These are phyloP conservation scores for Malacoctenus gilli DNA, from an alignment of 2,797 vertebrate species.

Conservation along the genomic window DNA sequence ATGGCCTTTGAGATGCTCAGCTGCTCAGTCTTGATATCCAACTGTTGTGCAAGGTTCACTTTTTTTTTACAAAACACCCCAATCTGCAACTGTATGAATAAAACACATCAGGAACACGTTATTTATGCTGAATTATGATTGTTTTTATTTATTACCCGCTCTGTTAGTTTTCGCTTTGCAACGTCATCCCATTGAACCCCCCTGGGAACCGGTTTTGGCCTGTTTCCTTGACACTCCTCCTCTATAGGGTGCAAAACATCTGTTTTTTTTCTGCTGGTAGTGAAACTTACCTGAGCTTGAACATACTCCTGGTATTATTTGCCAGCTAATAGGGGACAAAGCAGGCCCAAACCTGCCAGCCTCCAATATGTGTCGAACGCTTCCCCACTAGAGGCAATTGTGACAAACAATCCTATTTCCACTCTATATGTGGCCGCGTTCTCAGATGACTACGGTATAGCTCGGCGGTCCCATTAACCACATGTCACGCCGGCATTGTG, in stretches of 20 bases:
- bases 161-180: too few species aligned
- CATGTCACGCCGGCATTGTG: slow-evolving; percentile 69
- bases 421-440: slow-evolving; percentile 64
- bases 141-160: too few species aligned
- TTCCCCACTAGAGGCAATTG: slow-evolving; percentile 60
- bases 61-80: too few species aligned
- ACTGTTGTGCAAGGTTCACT: too few species aligned
- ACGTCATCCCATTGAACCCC: too few species aligned
- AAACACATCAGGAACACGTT: too few species aligned
- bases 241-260: slow-evolving; percentile 45
- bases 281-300: slow-evolving; percentile 53
- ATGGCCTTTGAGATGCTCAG: too few species aligned
- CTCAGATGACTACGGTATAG: slow-evolving; percentile 66
- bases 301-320: slow-evolving; percentile 62
- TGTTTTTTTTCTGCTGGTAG: slow-evolving; percentile 29
- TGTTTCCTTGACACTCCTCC: too few species aligned
- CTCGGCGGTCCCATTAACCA: slow-evolving; percentile 70
- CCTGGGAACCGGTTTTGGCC: too few species aligned
- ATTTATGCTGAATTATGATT: too few species aligned
- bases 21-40: too few species aligned
- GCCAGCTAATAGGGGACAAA: slow-evolving; percentile 57
- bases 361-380: slow-evolving; percentile 51
- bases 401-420: slow-evolving; percentile 73
- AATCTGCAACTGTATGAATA: too few species aligned
- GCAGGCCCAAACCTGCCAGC: slow-evolving; percentile 44